Percentiles rank a stretch among this genome's conserved stretches.
These are phyloP conservation scores for Xenopus petersii DNA, from an alignment of 2,797 vertebrate species.

Conservation along the genomic window DNA sequence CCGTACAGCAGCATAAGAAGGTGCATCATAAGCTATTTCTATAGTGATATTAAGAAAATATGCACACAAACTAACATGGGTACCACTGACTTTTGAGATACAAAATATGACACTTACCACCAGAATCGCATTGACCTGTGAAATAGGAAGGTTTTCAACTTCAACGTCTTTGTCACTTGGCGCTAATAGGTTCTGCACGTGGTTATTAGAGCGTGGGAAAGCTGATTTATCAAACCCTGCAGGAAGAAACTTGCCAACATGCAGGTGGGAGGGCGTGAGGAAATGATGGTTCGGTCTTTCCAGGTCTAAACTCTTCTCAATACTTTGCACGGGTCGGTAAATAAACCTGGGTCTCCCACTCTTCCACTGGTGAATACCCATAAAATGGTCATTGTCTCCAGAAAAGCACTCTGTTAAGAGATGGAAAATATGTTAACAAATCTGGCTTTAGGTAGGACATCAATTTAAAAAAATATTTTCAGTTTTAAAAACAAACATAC, in stretches of 20 bases:
- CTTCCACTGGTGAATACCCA: conserved; percentile 62
- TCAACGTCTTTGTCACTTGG: conserved; percentile 65
- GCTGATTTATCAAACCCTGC: conserved; percentile 63
- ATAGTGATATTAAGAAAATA: no score
- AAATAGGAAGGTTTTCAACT: conserved; percentile 72
- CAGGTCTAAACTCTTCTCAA: conserved; percentile 69
- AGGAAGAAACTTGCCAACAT: conserved; percentile 59
- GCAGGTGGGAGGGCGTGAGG: conserved; percentile 53
- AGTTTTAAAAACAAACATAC: no score
- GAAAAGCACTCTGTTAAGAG: conserved; percentile 69
- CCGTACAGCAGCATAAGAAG: no score
- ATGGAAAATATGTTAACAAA: background rate
- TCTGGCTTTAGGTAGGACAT: no score
- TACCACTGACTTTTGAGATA: no score
- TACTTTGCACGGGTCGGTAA: conserved; percentile 62
- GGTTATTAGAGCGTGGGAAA: conserved; percentile 66
- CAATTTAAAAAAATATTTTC: no score
- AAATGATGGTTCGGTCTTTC: conserved; percentile 59
- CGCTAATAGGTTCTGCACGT: conserved; percentile 67
- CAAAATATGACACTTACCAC: conserved; percentile 66
- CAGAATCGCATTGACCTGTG: conserved; percentile 66
- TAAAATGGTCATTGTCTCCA: conserved; percentile 63
- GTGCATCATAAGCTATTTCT: no score
- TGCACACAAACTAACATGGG: no score
- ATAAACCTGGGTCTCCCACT: conserved; percentile 66